phyloP scores from a whole-genome alignment of 1,140 invertebrate species.

The Cherax destructor region DNA sequence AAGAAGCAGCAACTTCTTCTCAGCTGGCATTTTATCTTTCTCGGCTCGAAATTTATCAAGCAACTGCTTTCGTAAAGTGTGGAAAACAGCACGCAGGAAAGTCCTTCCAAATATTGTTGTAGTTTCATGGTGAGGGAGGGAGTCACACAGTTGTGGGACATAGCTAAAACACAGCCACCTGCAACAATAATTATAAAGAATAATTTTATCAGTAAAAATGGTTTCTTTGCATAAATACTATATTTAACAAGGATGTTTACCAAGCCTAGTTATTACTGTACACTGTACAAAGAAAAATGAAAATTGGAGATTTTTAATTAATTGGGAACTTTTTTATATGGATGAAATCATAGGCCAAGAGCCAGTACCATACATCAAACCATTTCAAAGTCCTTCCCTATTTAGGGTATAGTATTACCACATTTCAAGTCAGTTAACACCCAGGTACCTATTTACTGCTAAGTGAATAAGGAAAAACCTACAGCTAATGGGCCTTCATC shows the following conservation, averaged over 20 bases:
- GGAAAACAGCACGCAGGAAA: slow-evolving; percentile 90
- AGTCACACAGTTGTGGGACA: slow-evolving; percentile 95
- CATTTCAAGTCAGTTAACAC: too few species aligned
- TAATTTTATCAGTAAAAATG: neutral
- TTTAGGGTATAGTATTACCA: too few species aligned
- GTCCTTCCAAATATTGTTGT: slow-evolving; percentile 92
- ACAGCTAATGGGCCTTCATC: too few species aligned
- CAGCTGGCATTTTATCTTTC: slow-evolving; percentile 90
- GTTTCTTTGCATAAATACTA: neutral
- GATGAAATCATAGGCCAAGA: too few species aligned
- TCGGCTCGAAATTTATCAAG: slow-evolving; percentile 87
- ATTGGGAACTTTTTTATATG: too few species aligned
- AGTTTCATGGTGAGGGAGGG: slow-evolving; percentile 91
- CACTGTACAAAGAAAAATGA: too few species aligned
- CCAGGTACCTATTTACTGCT: too few species aligned
- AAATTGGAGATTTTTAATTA: too few species aligned
- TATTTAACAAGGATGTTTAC: neutral
- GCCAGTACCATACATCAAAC: too few species aligned
- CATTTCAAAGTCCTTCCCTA: too few species aligned
- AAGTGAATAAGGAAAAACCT: too few species aligned
- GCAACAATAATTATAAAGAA: slow-evolving; percentile 17
- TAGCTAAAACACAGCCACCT: slow-evolving; percentile 97
- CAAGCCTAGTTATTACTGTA: too few species aligned
- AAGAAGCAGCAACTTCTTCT: slow-evolving; percentile 83
- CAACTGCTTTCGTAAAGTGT: slow-evolving; percentile 90